Percentiles rank a stretch among this genome's conserved stretches.
These are phyloP conservation scores for Nymphicus hollandicus DNA, from an alignment of 2,113 vertebrate genomes.

Conservation along the genomic window DNA sequence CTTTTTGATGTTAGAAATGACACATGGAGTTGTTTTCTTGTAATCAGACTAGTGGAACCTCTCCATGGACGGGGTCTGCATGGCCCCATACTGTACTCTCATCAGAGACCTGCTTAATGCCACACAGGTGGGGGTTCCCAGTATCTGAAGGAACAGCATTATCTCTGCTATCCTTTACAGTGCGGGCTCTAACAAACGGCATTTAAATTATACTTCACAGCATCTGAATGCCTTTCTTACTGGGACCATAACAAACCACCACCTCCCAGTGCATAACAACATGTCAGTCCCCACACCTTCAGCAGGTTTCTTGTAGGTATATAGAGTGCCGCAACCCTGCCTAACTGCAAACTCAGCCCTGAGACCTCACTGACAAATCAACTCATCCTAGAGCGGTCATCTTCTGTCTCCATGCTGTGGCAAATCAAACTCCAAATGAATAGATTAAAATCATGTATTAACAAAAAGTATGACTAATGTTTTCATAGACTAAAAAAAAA, in stretches of 20 bases:
- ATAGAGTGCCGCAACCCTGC: background rate
- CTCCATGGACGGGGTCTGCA: background rate
- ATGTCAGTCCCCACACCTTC: background rate
- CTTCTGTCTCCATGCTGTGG: background rate
- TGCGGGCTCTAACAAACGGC: background rate
- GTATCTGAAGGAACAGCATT: background rate
- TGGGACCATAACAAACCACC: background rate
- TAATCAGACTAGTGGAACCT: background rate
- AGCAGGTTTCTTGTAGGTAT: background rate
- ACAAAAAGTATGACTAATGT: background rate
- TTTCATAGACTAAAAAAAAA: background rate
- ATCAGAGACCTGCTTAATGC: fast-evolving
- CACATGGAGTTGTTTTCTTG: background rate
- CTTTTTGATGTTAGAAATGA: background rate
- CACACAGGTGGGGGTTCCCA: background rate
- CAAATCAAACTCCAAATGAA: background rate
- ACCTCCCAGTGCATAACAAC: background rate
- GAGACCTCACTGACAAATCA: background rate
- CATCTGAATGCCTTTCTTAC: background rate
- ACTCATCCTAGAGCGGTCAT: fast-evolving
- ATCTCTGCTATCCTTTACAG: background rate
- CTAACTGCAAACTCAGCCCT: background rate
- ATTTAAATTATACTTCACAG: background rate
- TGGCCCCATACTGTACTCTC: background rate
- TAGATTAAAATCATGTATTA: background rate